Evolutionary conservation across 1,140 invertebrate genomes (phyloP).

Genomic region (Euwallacea fornicatus): DNA sequence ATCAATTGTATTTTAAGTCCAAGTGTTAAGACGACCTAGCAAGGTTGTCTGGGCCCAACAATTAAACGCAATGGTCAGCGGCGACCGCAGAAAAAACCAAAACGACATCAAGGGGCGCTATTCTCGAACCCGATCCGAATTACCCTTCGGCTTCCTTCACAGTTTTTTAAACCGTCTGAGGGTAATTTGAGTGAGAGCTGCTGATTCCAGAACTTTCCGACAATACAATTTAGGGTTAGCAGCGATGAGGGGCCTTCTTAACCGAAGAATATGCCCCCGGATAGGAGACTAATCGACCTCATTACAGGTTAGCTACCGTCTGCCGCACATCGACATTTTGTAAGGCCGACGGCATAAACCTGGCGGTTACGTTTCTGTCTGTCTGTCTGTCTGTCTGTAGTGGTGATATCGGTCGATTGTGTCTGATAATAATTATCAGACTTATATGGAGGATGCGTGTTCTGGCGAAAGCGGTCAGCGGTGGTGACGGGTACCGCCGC

Average conservation of each 20-base stretch:
- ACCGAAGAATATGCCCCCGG: background rate
- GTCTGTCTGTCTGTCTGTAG: constrained; percentile 5
- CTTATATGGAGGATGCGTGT: constrained; percentile 16
- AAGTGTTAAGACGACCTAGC: constrained; percentile 26
- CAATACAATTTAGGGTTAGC: too few relatives aligned
- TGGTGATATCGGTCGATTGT: constrained; percentile 20
- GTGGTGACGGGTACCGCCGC: background rate
- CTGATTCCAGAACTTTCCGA: too few relatives aligned
- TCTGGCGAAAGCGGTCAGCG: background rate
- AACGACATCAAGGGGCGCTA: constrained; percentile 15
- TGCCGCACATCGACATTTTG: constrained; percentile 13
- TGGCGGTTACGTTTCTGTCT: background rate
- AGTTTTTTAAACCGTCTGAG: too few relatives aligned
- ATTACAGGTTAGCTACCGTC: constrained; percentile 38
- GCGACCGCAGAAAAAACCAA: background rate
- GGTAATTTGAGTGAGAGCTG: too few relatives aligned
- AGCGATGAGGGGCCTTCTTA: background rate
- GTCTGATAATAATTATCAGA: constrained; percentile 22
- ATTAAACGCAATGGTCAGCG: background rate
- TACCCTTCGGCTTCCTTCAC: too few relatives aligned
- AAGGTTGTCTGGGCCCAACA: constrained; percentile 18
- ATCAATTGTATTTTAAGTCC: background rate
- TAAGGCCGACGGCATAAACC: constrained; percentile 16
- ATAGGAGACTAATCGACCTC: constrained; percentile 29
- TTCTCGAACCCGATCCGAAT: background rate